These are phyloP conservation scores for Aramus guarauna DNA, from an alignment of 2,113 vertebrate genomes.

Conservation along the genomic window DNA sequence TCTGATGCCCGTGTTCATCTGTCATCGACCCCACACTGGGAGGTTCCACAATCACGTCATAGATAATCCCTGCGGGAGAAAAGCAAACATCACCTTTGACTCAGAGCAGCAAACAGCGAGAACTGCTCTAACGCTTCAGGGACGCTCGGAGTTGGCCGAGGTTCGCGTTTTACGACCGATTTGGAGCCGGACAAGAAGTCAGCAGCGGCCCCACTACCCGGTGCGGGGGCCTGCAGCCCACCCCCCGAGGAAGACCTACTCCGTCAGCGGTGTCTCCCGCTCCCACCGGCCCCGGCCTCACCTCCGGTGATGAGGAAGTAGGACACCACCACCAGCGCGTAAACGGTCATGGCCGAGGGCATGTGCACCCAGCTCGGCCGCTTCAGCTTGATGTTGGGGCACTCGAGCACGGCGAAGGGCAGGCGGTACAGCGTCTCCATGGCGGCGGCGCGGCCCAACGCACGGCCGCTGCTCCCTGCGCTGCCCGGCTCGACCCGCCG, in stretches of 20 bases:
- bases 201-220: not conserved
- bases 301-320: slow-evolving; percentile 99
- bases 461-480: not conserved
- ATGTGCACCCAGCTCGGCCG: slow-evolving; percentile 95
- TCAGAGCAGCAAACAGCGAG: fast-evolving
- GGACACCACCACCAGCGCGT: slow-evolving; percentile 93
- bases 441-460: not conserved
- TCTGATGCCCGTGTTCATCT: slow-evolving; percentile 96
- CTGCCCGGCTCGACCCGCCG: not conserved
- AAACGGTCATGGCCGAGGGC: slow-evolving; percentile 98
- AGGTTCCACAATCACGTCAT: slow-evolving; percentile 98
- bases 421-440: slow-evolving; percentile 92
- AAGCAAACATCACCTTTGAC: not conserved
- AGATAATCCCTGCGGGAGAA: slow-evolving; percentile 88
- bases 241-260: not conserved
- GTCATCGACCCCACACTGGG: slow-evolving; percentile 99
- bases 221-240: not conserved
- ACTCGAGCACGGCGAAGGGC: slow-evolving; percentile 90
- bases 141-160: not conserved
- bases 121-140: fast-evolving
- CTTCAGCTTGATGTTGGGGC: slow-evolving; percentile 96
- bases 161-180: fast-evolving
- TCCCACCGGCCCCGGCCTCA: slow-evolving; percentile 34
- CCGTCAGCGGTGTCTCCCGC: not conserved
- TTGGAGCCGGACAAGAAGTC: not conserved